Evolutionary conservation across 2,888 invertebrate genomes (phyloP).

Genomic region (Rotaria macrura): DNA sequence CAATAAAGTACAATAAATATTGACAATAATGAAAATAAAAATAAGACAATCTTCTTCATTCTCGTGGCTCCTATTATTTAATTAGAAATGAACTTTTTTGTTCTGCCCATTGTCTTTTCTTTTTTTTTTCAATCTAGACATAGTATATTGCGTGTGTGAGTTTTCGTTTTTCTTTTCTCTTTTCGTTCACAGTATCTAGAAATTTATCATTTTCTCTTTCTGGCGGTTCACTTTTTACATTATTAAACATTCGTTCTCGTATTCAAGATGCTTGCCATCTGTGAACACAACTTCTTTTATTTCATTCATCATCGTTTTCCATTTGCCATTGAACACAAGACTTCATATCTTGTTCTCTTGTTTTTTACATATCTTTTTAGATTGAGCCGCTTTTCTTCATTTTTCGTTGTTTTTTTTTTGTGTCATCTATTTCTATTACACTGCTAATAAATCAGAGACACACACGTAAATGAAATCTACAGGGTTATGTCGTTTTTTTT

Average conservation of each 20-base stretch:
- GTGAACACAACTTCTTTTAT: neutral
- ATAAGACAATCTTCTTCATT: neutral
- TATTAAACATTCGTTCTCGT: neutral
- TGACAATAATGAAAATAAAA: neutral
- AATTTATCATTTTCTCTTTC: neutral
- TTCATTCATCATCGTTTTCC: neutral
- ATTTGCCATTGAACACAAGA: neutral
- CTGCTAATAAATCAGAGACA: constrained; percentile 8
- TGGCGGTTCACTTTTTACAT: neutral
- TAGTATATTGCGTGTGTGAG: neutral
- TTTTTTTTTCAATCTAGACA: neutral
- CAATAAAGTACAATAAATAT: neutral
- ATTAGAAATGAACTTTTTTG: neutral
- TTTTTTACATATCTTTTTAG: neutral
- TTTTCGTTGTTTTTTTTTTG: neutral
- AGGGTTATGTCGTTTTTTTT: neutral
- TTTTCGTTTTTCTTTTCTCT: neutral
- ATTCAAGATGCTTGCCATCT: neutral
- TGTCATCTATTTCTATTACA: neutral
- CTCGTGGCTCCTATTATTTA: neutral
- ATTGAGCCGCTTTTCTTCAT: neutral
- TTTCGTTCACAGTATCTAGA: neutral
- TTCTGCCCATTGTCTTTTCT: no score
- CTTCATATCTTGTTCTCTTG: neutral
- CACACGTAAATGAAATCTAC: neutral